A percentile compares a stretch with the other conserved stretches of the same genome.
Conservation (phyloP, 2,113 vertebrate species). For the Philantomba maxwellii region DNA sequence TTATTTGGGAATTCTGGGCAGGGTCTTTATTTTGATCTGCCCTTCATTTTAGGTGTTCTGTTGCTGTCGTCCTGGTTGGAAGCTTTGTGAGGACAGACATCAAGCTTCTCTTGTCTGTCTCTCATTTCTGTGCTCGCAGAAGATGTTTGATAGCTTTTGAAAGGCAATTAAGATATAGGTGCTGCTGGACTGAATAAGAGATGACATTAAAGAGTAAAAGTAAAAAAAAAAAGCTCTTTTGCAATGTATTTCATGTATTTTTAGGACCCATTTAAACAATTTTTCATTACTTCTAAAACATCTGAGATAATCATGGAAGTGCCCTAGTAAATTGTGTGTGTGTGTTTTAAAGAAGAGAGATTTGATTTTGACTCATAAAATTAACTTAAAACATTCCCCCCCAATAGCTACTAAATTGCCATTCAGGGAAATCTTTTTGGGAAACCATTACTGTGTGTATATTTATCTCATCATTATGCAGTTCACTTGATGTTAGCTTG, state of each 20-base stretch:
- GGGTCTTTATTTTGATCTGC: not conserved
- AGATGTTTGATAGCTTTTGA: not conserved
- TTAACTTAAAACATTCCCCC: constrained; percentile 24
- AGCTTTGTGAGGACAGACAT: not conserved
- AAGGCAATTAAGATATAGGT: not conserved
- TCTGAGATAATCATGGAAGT: constrained; percentile 16
- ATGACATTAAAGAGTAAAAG: not conserved
- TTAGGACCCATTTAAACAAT: constrained; percentile 14
- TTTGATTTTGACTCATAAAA: constrained; percentile 59
- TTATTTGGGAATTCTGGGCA: not conserved
- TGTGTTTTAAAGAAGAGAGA: not conserved
- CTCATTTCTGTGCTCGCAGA: not conserved
- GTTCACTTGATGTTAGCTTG: constrained; percentile 19
- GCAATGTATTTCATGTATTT: not conserved
- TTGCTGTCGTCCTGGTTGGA: not conserved
- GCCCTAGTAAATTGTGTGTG: not conserved
- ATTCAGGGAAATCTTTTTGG: constrained; percentile 38
- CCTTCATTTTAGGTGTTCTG: not conserved
- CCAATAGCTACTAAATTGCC: constrained; percentile 33
- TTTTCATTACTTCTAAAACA: constrained; percentile 36
- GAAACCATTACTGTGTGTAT: not conserved
- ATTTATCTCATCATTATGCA: constrained; percentile 26
- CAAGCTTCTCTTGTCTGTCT: not conserved
- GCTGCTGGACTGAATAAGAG: not conserved
- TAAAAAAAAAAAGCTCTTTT: not conserved